Evolutionary conservation across 2,797 vertebrate species (phyloP).

Genomic region (Sebastes wilsoni): DNA sequence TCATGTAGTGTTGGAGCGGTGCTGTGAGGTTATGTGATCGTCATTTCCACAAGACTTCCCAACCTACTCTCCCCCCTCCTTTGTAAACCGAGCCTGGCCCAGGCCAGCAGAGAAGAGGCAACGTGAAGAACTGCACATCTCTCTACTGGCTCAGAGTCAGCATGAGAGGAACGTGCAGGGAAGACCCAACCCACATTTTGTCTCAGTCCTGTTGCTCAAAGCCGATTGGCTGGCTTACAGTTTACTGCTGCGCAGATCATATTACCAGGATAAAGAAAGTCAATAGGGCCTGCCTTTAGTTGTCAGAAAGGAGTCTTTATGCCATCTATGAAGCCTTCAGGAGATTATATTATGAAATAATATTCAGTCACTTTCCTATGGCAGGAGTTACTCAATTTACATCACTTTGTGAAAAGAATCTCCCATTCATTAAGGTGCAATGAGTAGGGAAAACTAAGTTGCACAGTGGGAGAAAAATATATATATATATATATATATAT

Average conservation of each 20-base stretch:
- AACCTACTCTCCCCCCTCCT: constrained; percentile 11
- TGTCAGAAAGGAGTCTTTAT: background rate
- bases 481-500: no score
- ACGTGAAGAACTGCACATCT: constrained; percentile 82
- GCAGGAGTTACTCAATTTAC: constrained; percentile 14
- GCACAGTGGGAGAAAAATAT: no score
- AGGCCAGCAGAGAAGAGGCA: constrained; percentile 34
- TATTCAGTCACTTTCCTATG: background rate
- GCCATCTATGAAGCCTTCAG: background rate
- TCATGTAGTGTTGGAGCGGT: background rate
- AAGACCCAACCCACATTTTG: constrained; percentile 40
- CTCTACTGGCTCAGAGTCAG: constrained; percentile 16
- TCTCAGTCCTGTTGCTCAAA: constrained; percentile 5
- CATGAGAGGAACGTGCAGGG: constrained; percentile 42
- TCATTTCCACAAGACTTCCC: constrained; percentile 22
- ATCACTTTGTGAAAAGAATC: background rate
- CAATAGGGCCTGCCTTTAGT: background rate
- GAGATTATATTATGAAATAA: background rate
- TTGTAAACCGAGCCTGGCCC: background rate
- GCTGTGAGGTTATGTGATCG: background rate
- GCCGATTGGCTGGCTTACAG: constrained; percentile 49
- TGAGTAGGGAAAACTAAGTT: background rate
- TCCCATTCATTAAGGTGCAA: background rate
- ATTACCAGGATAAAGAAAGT: constrained; percentile 28
- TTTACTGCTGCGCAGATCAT: constrained; percentile 39